phyloP scores from a whole-genome alignment of 30 jellyfish, hydroid and myxozoan genomes.

The Nemopilema nomurai region DNA sequence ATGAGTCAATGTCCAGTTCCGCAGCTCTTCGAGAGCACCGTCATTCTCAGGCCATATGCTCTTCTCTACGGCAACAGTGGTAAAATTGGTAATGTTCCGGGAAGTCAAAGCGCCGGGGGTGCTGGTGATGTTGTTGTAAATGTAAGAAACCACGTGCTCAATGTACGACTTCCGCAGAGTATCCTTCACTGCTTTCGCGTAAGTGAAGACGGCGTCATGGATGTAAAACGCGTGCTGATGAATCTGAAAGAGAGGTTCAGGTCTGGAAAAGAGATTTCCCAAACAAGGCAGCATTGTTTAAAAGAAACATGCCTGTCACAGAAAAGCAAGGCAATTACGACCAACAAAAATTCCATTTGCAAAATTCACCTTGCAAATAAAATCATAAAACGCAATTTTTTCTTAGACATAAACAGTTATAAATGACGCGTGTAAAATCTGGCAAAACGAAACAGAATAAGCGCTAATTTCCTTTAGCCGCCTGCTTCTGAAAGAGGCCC shows the following conservation, averaged over 20 bases:
- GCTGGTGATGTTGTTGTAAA: slow-evolving; percentile 37
- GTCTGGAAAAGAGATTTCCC: too few species aligned
- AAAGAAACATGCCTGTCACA: too few species aligned
- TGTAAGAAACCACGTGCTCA: slow-evolving; percentile 24
- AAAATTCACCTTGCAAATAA: too few species aligned
- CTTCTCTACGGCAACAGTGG: slow-evolving; percentile 19
- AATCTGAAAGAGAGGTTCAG: slow-evolving; percentile 4
- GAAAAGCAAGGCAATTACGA: too few species aligned
- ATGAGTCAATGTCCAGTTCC: slow-evolving; percentile 43
- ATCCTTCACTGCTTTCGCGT: slow-evolving; percentile 29
- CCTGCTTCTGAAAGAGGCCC: too few species aligned
- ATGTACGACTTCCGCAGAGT: slow-evolving; percentile 17
- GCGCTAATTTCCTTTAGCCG: too few species aligned
- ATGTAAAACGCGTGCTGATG: slow-evolving; percentile 54
- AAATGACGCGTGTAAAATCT: too few species aligned
- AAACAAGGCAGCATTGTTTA: too few species aligned
- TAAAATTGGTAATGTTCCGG: slow-evolving; percentile 35
- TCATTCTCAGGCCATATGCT: slow-evolving; percentile 58
- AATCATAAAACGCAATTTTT: too few species aligned
- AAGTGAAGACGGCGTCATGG: slow-evolving; percentile 74
- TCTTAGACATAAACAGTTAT: too few species aligned
- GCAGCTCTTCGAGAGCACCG: slow-evolving; percentile 7
- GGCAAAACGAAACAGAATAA: too few species aligned
- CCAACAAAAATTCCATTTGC: too few species aligned
- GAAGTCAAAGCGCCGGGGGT: slow-evolving; percentile 8